Evolutionary conservation across 2,797 vertebrate species (phyloP).

Genomic region (Pelochelys cantorii): DNA sequence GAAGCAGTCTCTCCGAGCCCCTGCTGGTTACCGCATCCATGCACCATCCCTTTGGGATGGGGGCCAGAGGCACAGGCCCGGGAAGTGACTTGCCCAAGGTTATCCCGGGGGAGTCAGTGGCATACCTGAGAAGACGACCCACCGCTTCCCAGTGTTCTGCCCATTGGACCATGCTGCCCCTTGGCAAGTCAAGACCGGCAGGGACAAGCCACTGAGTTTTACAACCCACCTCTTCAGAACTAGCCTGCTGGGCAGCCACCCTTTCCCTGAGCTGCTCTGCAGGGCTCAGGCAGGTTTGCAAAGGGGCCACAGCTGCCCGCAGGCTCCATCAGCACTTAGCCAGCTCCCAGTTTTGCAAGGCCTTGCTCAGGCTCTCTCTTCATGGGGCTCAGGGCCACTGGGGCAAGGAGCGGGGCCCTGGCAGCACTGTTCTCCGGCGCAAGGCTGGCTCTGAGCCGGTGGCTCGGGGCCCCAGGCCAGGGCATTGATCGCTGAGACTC

Average conservation of each 20-base stretch:
- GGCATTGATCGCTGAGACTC: neutral
- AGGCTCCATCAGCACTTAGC: no score
- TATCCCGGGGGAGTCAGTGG: neutral
- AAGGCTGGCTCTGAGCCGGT: no score
- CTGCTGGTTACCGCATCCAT: neutral
- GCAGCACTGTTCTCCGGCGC: no score
- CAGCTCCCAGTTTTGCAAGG: no score
- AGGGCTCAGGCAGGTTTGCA: no score
- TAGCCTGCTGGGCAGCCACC: neutral
- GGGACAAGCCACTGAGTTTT: neutral
- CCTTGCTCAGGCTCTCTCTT: no score
- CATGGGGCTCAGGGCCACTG: no score
- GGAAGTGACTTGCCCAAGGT: neutral
- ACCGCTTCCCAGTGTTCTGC: neutral
- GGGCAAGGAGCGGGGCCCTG: no score
- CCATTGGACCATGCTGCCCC: neutral
- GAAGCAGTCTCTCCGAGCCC: neutral
- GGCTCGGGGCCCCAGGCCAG: neutral
- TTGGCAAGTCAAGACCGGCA: neutral
- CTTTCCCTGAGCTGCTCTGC: no score
- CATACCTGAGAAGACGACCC: neutral
- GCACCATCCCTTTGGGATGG: neutral
- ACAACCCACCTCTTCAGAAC: no score
- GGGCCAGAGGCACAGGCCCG: neutral
- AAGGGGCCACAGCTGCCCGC: neutral